Evolutionary conservation across 2,797 vertebrate species (phyloP).

Genomic region (Halcyon chelicuti): DNA sequence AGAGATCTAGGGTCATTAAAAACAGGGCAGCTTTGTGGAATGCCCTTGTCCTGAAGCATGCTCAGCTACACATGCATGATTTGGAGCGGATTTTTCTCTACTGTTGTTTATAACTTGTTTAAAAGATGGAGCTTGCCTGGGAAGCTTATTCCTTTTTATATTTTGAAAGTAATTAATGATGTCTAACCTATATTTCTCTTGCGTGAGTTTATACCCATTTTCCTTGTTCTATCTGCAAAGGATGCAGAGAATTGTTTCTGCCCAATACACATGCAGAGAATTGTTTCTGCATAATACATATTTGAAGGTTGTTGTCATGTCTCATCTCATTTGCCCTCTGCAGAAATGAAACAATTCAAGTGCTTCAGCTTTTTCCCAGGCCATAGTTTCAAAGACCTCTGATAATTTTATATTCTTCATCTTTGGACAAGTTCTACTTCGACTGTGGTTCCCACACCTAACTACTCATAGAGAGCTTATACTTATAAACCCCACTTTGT

Average conservation of each 20-base stretch:
- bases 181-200: background rate
- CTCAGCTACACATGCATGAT: background rate
- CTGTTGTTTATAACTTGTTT: background rate
- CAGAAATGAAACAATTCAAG: background rate
- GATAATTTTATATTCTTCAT: background rate
- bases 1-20: background rate
- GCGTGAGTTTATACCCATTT: background rate
- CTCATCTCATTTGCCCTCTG: constrained; percentile 3
- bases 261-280: background rate
- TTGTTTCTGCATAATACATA: constrained; percentile 16
- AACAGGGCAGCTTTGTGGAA: background rate
- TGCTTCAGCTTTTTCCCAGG: background rate
- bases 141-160: background rate
- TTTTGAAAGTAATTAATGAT: background rate
- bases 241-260: background rate
- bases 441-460: background rate
- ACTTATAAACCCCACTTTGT: background rate
- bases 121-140: background rate
- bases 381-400: background rate
- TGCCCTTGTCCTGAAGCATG: background rate
- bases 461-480: background rate
- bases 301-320: constrained; percentile 36
- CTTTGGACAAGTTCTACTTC: background rate
- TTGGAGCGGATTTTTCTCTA: background rate
- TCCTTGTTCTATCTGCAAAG: background rate